Percentiles rank a stretch among this genome's conserved stretches.
phyloP scores from a whole-genome alignment of 2,113 vertebrate species.

The Anoplopoma fimbria region DNA sequence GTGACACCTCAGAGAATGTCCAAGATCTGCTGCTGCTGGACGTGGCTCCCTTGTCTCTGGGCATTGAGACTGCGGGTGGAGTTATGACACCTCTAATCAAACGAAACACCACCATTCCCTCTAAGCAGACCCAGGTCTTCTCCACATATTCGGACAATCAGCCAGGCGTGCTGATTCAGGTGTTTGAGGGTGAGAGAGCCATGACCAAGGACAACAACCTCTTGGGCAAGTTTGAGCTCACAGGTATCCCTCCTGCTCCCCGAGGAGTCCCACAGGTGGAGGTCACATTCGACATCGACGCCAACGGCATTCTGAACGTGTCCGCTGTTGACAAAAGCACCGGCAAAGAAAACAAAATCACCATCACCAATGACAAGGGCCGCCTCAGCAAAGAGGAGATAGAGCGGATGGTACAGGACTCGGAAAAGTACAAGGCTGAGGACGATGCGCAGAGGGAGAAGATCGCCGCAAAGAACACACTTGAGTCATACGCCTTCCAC shows the following conservation, averaged over 20 bases:
- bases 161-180: conserved; percentile 77
- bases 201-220: conserved; percentile 83
- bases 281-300: conserved; percentile 77
- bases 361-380: conserved; percentile 80
- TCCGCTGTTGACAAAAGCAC: conserved; percentile 75
- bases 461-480: conserved; percentile 68
- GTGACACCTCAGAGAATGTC: conserved; percentile 79
- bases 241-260: conserved; percentile 74
- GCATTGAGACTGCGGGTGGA: conserved; percentile 77
- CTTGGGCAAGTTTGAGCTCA: conserved; percentile 80
- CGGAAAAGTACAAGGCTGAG: conserved; percentile 77
- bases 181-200: conserved; percentile 79
- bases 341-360: conserved; percentile 80
- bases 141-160: conserved; percentile 80
- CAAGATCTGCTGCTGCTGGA: conserved; percentile 79
- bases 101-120: conserved; percentile 80
- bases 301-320: conserved; percentile 79
- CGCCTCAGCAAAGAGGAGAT: conserved; percentile 80
- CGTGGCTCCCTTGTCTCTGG: conserved; percentile 75
- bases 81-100: conserved; percentile 79
- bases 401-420: conserved; percentile 77
- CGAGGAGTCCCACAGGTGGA: conserved; percentile 72
- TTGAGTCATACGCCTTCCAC: conserved; percentile 78
- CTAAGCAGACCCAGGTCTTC: conserved; percentile 81
- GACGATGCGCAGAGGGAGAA: conserved; percentile 77